Evolutionary conservation across 35 echinoderm and acorn worm species (phyloP).

Genomic region (Hemicentrotus pulcherrimus): DNA sequence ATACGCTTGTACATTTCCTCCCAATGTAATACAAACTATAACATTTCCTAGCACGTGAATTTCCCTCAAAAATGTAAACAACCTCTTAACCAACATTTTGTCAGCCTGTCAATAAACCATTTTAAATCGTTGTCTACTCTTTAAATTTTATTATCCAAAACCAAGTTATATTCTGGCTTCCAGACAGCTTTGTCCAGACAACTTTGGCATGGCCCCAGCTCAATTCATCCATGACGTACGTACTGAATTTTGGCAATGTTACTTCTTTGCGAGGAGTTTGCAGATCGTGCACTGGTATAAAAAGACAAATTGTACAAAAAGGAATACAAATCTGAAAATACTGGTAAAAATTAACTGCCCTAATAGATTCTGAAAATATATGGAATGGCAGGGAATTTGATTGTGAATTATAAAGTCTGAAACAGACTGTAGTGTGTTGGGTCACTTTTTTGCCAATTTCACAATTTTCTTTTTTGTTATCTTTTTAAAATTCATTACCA

Average conservation of each 20-base stretch:
- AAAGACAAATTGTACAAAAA: background rate
- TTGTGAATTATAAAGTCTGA: background rate
- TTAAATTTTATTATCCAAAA: too few species aligned
- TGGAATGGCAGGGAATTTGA: background rate
- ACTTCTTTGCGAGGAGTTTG: constrained; percentile 16
- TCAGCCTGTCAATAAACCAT: too few species aligned
- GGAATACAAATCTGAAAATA: background rate
- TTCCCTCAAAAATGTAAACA: too few species aligned
- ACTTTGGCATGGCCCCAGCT: background rate
- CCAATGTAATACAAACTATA: too few species aligned
- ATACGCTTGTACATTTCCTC: too few species aligned
- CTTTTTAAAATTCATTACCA: background rate
- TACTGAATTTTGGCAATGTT: constrained; percentile 20
- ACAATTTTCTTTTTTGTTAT: background rate
- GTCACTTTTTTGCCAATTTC: background rate
- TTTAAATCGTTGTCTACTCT: too few species aligned
- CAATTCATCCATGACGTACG: background rate
- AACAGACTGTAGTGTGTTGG: background rate
- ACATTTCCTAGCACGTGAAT: too few species aligned
- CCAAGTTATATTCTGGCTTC: too few species aligned
- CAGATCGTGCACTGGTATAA: background rate
- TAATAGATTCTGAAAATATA: background rate
- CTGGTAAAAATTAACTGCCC: too few species aligned
- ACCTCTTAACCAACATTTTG: too few species aligned
- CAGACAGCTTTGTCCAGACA: too few species aligned